Base-by-base conservation (phyloP, 2,888 invertebrate genomes). In the Nasonia oneida region DNA sequence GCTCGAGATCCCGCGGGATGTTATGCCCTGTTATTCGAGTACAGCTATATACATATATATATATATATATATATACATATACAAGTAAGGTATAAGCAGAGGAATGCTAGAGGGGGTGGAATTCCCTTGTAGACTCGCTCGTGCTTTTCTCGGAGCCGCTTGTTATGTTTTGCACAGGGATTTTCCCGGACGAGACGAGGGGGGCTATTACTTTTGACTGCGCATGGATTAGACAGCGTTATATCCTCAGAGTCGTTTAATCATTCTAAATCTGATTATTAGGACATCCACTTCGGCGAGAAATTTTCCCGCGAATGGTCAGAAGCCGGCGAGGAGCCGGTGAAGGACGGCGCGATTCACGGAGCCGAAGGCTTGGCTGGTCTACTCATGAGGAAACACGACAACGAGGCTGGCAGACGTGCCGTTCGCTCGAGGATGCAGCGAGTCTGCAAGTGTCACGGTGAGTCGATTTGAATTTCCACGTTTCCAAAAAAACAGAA, bases 381-480 rank as follows among this genome's bases (percentile, higher is more conserved):
- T 79, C 92, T 93, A 84, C 94, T 98, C 78, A 97, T 98, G 96
- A 98, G 98, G 93, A 94, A 98, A 57, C 98, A 98, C 94, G 98
- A 98, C 93, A 98, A 98, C 91, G 98, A 98, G 92, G 98, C 98
- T 85, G 98, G 98, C 84, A 94, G 98, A 93, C 95, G 98, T 94
- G 96, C 96, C 23, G 96, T 96, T 47, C 95, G 96, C 82, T 95
- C 96, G 37, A 95, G 96, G 86, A 97, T 98, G 97, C 97, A 97
- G 91, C 95, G 97, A 70, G 96, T 97, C 33, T 98, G 98, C 95
- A 98, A 98, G 93, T 98, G 98, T 91, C 98, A 98, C 93, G 98
- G 98, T 93, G 88, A 86, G 78, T 12, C 47, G 5, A 0, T 42
- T 42, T 42, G 42, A 42, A 42, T 8, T 10, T 42, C 6, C 10